Percentiles rank a stretch among this genome's conserved stretches.
Evolutionary conservation across 2,888 invertebrate species (phyloP).

Genomic region (Timema podura): DNA sequence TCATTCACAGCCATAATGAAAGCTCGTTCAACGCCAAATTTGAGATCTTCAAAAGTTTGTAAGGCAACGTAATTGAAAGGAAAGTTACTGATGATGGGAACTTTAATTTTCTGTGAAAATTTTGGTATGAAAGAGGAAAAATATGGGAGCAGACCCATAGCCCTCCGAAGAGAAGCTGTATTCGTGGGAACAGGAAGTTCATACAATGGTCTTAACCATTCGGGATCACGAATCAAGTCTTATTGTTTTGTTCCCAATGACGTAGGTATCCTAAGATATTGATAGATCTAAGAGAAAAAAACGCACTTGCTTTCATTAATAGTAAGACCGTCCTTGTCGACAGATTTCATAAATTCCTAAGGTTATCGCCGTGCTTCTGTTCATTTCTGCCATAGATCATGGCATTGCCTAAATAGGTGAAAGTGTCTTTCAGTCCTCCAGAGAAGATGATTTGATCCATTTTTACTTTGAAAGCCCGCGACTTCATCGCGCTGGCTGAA

Average conservation of each 20-base stretch:
- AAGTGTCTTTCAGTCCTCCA: too few species aligned
- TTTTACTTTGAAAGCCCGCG: too few species aligned
- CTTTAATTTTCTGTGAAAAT: constrained; percentile 16
- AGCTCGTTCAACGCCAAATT: not conserved
- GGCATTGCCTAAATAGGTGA: too few species aligned
- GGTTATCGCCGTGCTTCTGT: too few species aligned
- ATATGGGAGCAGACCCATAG: constrained; percentile 12
- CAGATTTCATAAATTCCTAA: constrained; percentile 11
- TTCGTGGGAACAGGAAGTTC: not conserved
- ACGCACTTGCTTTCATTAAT: not conserved
- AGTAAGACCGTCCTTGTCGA: not conserved
- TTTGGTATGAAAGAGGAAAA: not conserved
- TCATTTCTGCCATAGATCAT: too few species aligned
- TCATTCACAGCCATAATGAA: not conserved
- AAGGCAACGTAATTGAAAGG: not conserved
- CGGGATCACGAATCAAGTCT: not conserved
- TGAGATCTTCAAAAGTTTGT: not conserved
- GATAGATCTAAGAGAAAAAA: not conserved
- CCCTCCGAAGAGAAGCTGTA: not conserved
- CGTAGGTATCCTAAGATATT: not conserved
- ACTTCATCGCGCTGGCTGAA: constrained; percentile 32
- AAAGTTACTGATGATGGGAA: not conserved
- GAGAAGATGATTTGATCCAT: too few species aligned
- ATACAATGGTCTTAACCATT: not conserved
- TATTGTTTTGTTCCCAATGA: not conserved